These are phyloP conservation scores for Mustelus asterias DNA, from an alignment of 2,113 vertebrate genomes.

Conservation along the genomic window DNA sequence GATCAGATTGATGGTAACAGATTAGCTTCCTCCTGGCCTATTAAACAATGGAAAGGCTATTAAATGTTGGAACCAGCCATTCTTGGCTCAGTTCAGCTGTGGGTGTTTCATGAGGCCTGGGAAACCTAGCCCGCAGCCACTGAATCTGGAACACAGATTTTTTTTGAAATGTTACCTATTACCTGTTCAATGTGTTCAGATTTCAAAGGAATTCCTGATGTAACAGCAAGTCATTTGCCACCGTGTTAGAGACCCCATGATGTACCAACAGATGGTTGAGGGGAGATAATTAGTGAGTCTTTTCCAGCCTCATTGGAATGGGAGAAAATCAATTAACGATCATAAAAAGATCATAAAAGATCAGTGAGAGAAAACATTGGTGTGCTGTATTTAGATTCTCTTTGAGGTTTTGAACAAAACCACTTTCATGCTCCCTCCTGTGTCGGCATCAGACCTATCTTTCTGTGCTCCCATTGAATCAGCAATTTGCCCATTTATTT, in stretches of 20 bases:
- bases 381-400: neutral
- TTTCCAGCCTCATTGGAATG: neutral
- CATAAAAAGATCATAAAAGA: neutral
- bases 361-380: neutral
- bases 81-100: neutral
- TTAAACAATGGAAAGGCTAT: neutral
- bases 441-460: neutral
- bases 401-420: neutral
- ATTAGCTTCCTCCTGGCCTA: neutral
- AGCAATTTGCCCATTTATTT: neutral
- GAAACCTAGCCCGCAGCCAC: neutral
- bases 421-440: neutral
- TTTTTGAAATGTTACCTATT: neutral
- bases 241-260: neutral
- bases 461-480: neutral
- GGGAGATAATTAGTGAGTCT: neutral
- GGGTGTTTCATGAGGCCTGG: neutral
- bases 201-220: neutral
- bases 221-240: constrained; percentile 18
- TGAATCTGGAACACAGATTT: neutral
- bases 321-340: neutral
- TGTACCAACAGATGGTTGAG: constrained; percentile 2
- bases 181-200: constrained; percentile 1
- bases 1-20: neutral
- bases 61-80: neutral